A percentile compares a stretch with the other conserved stretches of the same genome.
These are phyloP conservation scores for Megaceryle alcyon DNA, from an alignment of 2,797 vertebrate species.

Conservation along the genomic window DNA sequence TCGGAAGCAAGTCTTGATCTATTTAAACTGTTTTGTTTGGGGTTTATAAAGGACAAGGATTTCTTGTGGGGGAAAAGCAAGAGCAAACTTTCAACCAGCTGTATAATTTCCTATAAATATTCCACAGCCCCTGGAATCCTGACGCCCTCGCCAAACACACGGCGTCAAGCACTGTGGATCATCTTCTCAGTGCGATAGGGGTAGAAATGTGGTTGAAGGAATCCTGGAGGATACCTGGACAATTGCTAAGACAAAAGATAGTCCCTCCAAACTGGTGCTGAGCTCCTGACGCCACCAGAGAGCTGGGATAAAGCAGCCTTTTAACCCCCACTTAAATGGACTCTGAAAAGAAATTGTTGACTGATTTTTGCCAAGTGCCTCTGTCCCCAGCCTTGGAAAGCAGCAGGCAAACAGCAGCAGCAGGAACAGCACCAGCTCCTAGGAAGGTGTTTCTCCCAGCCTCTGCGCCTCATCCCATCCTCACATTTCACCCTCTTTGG, in stretches of 20 bases:
- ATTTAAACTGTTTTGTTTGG: background rate
- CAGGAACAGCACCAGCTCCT: background rate
- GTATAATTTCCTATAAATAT: background rate
- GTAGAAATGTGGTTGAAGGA: background rate
- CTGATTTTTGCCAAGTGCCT: background rate
- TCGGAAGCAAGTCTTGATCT: background rate
- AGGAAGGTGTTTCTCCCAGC: background rate
- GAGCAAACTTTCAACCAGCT: background rate
- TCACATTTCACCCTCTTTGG: background rate
- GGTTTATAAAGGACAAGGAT: background rate
- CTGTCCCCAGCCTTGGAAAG: background rate
- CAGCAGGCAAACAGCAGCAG: background rate
- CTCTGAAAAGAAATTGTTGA: background rate
- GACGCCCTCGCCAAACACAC: fast-evolving
- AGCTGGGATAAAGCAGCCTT: background rate
- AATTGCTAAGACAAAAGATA: background rate
- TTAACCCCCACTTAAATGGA: background rate
- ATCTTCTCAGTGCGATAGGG: background rate
- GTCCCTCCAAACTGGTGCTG: fast-evolving
- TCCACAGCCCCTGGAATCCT: background rate
- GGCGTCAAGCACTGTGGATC: fast-evolving
- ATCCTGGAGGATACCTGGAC: background rate
- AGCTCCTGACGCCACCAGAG: background rate
- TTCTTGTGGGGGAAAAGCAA: background rate
- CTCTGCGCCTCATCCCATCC: background rate